A percentile compares a stretch with the other conserved stretches of the same genome.
Evolutionary conservation across 2,888 invertebrate species (phyloP).

Genomic region (Morpho helenor): DNA sequence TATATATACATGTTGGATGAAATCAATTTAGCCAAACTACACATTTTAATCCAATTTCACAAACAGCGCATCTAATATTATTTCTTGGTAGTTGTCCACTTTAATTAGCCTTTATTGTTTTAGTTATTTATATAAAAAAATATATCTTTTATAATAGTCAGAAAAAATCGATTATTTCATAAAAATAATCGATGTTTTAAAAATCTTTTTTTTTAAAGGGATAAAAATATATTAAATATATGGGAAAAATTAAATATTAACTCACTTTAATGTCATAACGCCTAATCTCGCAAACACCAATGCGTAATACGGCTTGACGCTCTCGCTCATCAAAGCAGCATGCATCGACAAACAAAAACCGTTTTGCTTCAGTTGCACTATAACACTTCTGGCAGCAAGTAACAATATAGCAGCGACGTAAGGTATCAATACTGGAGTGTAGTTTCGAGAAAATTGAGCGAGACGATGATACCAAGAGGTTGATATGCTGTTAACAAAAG

Average conservation of each 20-base stretch:
- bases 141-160: too few relatives aligned
- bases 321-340: constrained; percentile 76
- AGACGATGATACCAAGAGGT: constrained; percentile 79
- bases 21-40: too few relatives aligned
- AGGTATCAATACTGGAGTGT: constrained; percentile 81
- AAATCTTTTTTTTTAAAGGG: too few relatives aligned
- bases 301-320: constrained; percentile 77
- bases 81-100: too few relatives aligned
- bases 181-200: too few relatives aligned
- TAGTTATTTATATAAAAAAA: too few relatives aligned
- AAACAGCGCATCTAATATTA: too few relatives aligned
- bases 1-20: too few relatives aligned
- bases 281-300: constrained; percentile 72
- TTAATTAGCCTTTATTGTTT: too few relatives aligned
- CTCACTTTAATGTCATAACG: constrained; percentile 67
- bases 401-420: constrained; percentile 83
- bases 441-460: constrained; percentile 83
- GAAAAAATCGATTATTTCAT: too few relatives aligned
- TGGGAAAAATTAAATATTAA: constrained; percentile 18
- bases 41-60: too few relatives aligned
- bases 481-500: constrained; percentile 64
- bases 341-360: constrained; percentile 70
- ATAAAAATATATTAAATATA: neutral
- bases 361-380: constrained; percentile 38
- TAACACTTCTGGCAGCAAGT: constrained; percentile 71